These are phyloP conservation scores for Acromyrmex heyeri DNA, from an alignment of 1,140 invertebrate species.

Conservation along the genomic window DNA sequence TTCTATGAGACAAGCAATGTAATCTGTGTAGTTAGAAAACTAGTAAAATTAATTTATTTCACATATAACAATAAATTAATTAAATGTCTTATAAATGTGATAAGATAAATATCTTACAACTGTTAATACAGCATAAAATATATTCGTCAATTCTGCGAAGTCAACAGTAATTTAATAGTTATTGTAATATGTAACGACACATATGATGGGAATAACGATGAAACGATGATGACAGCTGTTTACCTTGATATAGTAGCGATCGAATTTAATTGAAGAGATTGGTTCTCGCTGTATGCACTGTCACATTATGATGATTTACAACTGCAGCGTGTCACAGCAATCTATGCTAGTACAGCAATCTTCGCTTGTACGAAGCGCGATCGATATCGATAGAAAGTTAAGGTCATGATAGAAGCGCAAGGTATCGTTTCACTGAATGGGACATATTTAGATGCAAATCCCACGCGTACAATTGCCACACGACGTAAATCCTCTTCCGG, in stretches of 20 bases:
- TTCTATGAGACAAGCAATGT: not conserved
- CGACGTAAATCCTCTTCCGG: not conserved
- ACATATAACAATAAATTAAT: too few relatives aligned
- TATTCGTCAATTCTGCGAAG: not conserved
- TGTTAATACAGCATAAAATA: not conserved
- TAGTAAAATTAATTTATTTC: slow-evolving; percentile 6
- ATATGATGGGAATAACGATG: not conserved
- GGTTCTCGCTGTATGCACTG: not conserved
- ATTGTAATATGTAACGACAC: not conserved
- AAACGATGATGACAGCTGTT: slow-evolving; percentile 20
- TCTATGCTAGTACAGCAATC: not conserved
- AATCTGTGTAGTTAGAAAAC: not conserved
- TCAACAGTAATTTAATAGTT: slow-evolving; percentile 23
- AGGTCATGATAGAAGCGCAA: slow-evolving; percentile 19
- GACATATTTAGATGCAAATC: slow-evolving; percentile 22
- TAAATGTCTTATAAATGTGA: too few relatives aligned
- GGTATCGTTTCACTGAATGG: not conserved
- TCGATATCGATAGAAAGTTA: slow-evolving; percentile 49
- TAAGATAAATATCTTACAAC: not conserved
- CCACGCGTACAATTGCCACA: not conserved
- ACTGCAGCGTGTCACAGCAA: slow-evolving; percentile 4
- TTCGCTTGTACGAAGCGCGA: slow-evolving; percentile 5
- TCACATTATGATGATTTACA: slow-evolving; percentile 48
- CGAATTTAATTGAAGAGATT: slow-evolving; percentile 36
- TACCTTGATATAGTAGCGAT: not conserved